Evolutionary conservation across 2,113 vertebrate species (phyloP), one percentile per base, ranked within the genome.

Genomic region (Oostethus manadensis): DNA sequence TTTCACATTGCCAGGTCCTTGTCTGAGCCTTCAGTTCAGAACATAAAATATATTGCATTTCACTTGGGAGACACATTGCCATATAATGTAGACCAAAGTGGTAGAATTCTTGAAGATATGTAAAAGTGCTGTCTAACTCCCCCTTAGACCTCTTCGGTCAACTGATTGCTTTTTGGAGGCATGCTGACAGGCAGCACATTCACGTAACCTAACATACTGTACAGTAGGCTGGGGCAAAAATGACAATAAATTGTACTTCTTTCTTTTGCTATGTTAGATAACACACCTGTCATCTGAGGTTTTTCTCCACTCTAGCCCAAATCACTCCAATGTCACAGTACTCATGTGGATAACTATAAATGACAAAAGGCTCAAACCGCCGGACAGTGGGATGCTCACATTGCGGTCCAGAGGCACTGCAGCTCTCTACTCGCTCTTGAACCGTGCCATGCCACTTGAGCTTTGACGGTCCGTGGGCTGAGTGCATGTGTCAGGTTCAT

Each of bases 401-500:
- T 38, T 14, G 6, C 20, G 35, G 49, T 61, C 43, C 58, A 23
- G 50, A 62, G 58, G 57, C 3, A 23, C 58, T 0, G 66, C 0
- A 56, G 55, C 20, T 38, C 44, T 63, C 49, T 48, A 55, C 68
- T 65, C 20, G 1, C 38, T 69, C 68, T 55, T 81, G 63, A 78
- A 70, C 74, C 62, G 56, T 67, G 74, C 76, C 79, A 63, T 70
- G 16, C 62, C 75, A 35, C 70, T 68, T 69, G 67, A 71, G 77
- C 68, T 23, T 51, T 82, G 81, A 87, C 46, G 71, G 51, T 70
- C 62, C 66, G 68, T 49, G 60, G 64, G 63, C 71, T 81, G 79
- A 82, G 60, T 78, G 74, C 57, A 50, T 82, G 60, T 76, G 84
- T 83, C 84, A 77, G 77, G 44, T 81, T 76, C 75, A 83, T 61